Evolutionary conservation across 2,113 vertebrate species (phyloP), one percentile per base, ranked within the genome.

Genomic region (Tupaia chinensis): DNA sequence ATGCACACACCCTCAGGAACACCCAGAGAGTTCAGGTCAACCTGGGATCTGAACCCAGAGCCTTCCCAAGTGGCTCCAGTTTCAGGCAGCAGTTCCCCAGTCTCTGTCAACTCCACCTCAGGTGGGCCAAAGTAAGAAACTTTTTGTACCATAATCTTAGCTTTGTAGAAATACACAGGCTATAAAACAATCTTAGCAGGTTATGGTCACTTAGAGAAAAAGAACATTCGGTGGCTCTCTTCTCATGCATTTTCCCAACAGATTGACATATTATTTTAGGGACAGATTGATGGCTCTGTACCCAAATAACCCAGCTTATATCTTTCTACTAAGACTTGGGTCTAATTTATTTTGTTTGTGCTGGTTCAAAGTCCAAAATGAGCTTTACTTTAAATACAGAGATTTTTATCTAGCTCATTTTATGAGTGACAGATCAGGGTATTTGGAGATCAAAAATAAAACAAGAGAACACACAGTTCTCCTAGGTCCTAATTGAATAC

Each of bases 361-460:
- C 60, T 77, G 92, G 25, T 61, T 79, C 20, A 65, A 74, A 89
- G 22, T 10, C 58, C 25, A 73, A 16, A 79, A 68, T 58, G 44
- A 94, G 32, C 16, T 89, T 86, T 19, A 73, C 56, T 94, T 83
- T 79, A 90, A 94, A 79, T 54, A 73, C 15, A 56, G 29, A 74
- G 32, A 61, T 84, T 86, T 94, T 23, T 27, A 66, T 92, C 7
- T 23, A 77, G 6, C 19, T 77, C 20, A 73, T 61, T 89, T 66
- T 73, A n/a, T 53, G 81, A n/a, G 53, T 92, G 72, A 83, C 72
- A 82, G 12, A 82, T 77, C 16, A n/a, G 19, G 29, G 17, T 22
- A 53, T 82, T 79, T 80, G 5, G 10, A 89, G 11, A 78, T 32
- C 58, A 1, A 10, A 66, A 14, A 34, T 23, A 22, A 20, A 13